Conservation (phyloP, 2,113 vertebrate species). For the Marcusenius ussheri region DNA sequence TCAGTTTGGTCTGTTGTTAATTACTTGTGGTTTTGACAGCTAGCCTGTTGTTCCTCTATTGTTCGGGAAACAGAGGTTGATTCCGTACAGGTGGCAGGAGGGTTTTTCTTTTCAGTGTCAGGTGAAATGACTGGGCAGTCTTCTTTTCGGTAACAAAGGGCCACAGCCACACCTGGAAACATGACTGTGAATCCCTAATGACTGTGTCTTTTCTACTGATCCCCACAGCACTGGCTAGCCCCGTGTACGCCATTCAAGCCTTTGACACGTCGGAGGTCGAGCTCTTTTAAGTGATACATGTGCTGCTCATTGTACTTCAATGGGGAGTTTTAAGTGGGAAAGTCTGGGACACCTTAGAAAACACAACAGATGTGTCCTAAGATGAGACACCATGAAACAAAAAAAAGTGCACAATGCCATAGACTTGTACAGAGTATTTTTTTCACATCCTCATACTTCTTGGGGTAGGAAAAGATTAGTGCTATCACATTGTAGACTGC, state of each 20-base stretch:
- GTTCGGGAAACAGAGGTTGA: background rate
- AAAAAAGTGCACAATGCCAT: background rate
- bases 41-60: background rate
- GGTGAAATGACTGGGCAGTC: background rate
- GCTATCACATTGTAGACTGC: background rate
- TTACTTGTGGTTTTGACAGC: background rate
- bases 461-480: background rate
- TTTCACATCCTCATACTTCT: background rate
- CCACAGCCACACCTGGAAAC: background rate
- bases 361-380: background rate
- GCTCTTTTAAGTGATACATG: background rate
- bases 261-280: background rate
- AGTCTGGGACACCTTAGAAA: background rate
- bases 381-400: background rate
- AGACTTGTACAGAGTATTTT: background rate
- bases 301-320: background rate
- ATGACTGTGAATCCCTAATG: background rate
- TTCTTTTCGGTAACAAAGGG: background rate
- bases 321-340: background rate
- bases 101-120: background rate
- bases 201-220: background rate
- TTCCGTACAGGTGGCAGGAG: background rate
- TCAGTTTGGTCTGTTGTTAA: slow-evolving; percentile 1
- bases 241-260: background rate
- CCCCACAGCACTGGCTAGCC: background rate